Base-by-base conservation (phyloP, 1,140 invertebrate species). In the Heliconius melpomene region DNA sequence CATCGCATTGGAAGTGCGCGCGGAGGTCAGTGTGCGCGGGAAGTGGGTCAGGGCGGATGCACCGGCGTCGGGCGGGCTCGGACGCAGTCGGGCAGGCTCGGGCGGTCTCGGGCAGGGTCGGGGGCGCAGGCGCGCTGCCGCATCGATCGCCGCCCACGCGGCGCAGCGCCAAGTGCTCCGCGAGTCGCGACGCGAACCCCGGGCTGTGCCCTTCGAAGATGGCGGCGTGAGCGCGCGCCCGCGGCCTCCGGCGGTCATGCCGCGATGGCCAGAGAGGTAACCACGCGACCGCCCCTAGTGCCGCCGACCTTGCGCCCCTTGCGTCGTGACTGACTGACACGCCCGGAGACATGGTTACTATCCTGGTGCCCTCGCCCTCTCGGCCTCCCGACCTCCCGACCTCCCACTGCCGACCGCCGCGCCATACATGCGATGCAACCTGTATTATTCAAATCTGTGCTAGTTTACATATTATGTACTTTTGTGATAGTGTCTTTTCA, bases 231-330 rank as follows among this genome's bases (percentile, higher is more conserved):
- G 87, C 92, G 88, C 91, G 92, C 92, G 91, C 91, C 90, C 88
- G 87, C 91, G 92, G 92, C 92, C 93, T 91, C 91, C 91, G 91
- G 93, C 92, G 92, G 92, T 93, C 94, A 94, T 94, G 94, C 93
- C 93, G 94, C 93, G 93, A 94, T 95, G 94, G 94, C 94, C 92
- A 95, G 93, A 95, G 94, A 94, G 94, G 93, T 94, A 94, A 93
- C 82, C 84, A 84, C 86, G 88, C 84, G 87, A 77, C 82, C 81
- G 86, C 50, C 50, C 40, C 50, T 52, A 52, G 87, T 86, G 85
- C 83, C 89, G 85, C 85, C 86, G 83, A 89, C 82, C 84, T 73
- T 85, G 83, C 89, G 82, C 50, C 84, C 71, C 84, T 88, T 87
- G 88, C 88, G 85, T 89, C 89, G 82, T 74, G 79, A 77, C 71